These are phyloP conservation scores for Catostomus latipinnis DNA, from an alignment of 2,797 vertebrate genomes.

Conservation along the genomic window DNA sequence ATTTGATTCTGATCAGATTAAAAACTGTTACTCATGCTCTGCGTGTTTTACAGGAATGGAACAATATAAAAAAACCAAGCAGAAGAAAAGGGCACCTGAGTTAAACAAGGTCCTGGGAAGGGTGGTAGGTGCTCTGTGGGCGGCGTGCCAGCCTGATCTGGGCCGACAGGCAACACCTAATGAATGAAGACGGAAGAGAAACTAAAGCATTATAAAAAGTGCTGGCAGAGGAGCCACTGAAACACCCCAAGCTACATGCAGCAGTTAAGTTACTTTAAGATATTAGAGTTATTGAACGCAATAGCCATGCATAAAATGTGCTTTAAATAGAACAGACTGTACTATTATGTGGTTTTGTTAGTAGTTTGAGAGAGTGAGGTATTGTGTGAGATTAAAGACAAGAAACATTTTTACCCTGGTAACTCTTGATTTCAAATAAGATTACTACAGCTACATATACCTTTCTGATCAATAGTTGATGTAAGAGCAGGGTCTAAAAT, in stretches of 20 bases:
- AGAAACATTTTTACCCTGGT: background rate
- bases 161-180: slow-evolving; percentile 82
- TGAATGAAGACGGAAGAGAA: slow-evolving; percentile 58
- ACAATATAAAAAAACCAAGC: slow-evolving; percentile 54
- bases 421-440: too few species aligned
- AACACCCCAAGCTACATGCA: slow-evolving; percentile 46
- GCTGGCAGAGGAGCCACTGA: slow-evolving; percentile 36
- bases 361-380: slow-evolving; percentile 33
- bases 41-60: slow-evolving; percentile 63
- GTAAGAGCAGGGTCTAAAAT: too few species aligned
- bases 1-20: slow-evolving; percentile 43
- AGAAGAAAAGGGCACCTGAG: slow-evolving; percentile 86
- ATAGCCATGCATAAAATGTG: slow-evolving; percentile 21
- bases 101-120: slow-evolving; percentile 95
- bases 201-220: slow-evolving; percentile 40
- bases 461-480: too few species aligned
- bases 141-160: slow-evolving; percentile 74
- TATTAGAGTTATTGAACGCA: slow-evolving; percentile 18
- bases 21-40: slow-evolving; percentile 36
- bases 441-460: too few species aligned
- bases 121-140: slow-evolving; percentile 90
- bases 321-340: slow-evolving; percentile 4
- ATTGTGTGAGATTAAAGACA: slow-evolving; percentile 17
- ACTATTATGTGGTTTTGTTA: slow-evolving; percentile 39
- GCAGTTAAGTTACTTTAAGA: slow-evolving; percentile 14